Base-by-base conservation (phyloP, 92 coral and sea anemone species). In the Pocillopora meandrina region DNA sequence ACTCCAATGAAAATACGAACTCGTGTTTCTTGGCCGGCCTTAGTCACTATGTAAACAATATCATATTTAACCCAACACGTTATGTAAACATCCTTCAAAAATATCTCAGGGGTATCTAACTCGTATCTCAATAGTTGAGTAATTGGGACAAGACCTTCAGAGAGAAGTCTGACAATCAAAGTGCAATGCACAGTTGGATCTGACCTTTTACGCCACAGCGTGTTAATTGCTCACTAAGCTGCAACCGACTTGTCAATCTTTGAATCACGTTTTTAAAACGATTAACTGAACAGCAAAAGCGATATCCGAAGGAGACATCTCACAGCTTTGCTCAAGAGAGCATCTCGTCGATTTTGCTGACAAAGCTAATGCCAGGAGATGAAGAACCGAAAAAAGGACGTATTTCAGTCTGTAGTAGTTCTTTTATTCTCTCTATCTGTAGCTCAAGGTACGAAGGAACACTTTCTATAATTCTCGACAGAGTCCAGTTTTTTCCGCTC, bases 21-120 rank as follows among this genome's bases (percentile, higher is more conserved):
- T 18, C 79, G 15, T 47, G 47, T 59, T 36, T 82, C 69, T 47
- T 31, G 64, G 20, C 63, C 49, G 5, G 71, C 42, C 60, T 36
- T 82, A 34, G 59, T 81, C 85, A 16, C 85, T 18, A 5, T 31
- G 65, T 74, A 83, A 83, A 73, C 86, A 83, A 33, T 61, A 83
- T 83, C 86, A 74, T 72, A 83, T 83, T 73, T 47, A 61, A 10
- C 63, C n/a, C 9, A 12, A 26, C 72, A 15, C 64, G 56, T 49
- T 73, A 83, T 55, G 63, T 62, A 42, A 74, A 61, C 56, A 16
- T 52, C 26, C 20, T 12, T 31, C 18, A 23, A 21, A 57, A 10
- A 68, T 80, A 56, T 26, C 19, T 56, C 15, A 23, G 35, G 16
- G 13, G 58, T 59, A 36, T 71, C 60, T 60, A 19, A 58, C 56